Conservation (phyloP, 2,113 vertebrate species). For the Dendrocopos noguchii region DNA sequence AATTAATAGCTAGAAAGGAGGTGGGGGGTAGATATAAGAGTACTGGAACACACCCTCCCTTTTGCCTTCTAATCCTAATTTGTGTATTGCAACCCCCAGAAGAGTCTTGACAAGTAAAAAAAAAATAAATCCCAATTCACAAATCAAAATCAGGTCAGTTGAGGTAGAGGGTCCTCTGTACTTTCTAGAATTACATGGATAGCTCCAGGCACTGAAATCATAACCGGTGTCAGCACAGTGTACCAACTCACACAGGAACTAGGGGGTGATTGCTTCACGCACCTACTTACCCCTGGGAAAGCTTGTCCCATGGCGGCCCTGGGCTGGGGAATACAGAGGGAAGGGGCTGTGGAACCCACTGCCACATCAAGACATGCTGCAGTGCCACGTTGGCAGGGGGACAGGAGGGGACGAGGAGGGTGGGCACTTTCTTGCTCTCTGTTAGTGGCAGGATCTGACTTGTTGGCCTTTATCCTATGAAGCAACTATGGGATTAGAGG, state of each 20-base stretch:
- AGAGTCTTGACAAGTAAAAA: conserved; percentile 26
- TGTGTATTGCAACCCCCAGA: conserved; percentile 33
- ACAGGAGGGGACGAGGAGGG: not conserved
- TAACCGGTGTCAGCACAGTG: rapidly evolving
- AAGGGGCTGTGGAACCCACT: rapidly evolving
- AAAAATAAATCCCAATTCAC: conserved; percentile 56
- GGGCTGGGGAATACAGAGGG: rapidly evolving
- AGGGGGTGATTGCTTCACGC: rapidly evolving
- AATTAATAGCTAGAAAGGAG: conserved; percentile 39
- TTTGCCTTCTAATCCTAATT: conserved; percentile 62
- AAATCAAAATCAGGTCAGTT: conserved; percentile 70
- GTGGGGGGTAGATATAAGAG: not conserved
- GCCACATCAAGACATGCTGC: rapidly evolving
- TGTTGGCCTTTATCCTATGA: rapidly evolving
- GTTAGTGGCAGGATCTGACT: not conserved
- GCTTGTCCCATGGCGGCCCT: not conserved
- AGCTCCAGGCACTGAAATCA: conserved; percentile 15
- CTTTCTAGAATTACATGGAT: conserved; percentile 60
- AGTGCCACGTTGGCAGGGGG: rapidly evolving
- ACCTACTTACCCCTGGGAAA: not conserved
- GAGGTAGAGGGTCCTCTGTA: conserved; percentile 14
- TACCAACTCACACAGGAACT: rapidly evolving
- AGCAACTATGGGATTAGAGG: rapidly evolving
- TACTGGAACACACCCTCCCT: not conserved
- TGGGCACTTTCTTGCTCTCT: not conserved